Conservation (phyloP, 2,113 vertebrate species). For the Hystrix cristata region DNA sequence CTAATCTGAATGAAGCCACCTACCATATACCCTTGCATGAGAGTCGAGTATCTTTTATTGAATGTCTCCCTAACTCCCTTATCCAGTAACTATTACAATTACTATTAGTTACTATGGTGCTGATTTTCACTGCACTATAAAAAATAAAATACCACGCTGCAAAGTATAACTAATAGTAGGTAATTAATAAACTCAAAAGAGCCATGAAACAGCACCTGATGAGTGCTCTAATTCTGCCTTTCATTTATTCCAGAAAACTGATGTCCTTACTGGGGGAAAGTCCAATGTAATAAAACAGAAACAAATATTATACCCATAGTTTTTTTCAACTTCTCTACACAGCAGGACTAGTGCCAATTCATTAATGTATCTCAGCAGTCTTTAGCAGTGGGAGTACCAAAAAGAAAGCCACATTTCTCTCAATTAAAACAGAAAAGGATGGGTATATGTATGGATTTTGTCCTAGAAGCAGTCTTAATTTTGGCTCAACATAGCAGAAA, state of each 20-base stretch:
- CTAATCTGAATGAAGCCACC: not conserved
- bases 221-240: not conserved
- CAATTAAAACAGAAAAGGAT: constrained; percentile 23
- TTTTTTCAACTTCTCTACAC: not conserved
- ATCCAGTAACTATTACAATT: not conserved
- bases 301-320: not conserved
- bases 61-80: not conserved
- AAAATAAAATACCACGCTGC: not conserved
- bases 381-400: constrained; percentile 28
- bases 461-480: constrained; percentile 23
- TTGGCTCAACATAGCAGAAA: constrained; percentile 54
- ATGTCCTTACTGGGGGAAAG: not conserved
- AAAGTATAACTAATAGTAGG: not conserved
- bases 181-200: not conserved
- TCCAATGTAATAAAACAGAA: not conserved
- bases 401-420: constrained; percentile 16
- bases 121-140: constrained; percentile 16
- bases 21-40: not conserved
- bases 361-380: not conserved
- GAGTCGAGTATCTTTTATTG: not conserved
- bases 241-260: not conserved
- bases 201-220: not conserved
- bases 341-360: not conserved
- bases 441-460: not conserved
- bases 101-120: not conserved